phyloP scores from a whole-genome alignment of 2,888 invertebrate genomes.

The Sinelater perroti region DNA sequence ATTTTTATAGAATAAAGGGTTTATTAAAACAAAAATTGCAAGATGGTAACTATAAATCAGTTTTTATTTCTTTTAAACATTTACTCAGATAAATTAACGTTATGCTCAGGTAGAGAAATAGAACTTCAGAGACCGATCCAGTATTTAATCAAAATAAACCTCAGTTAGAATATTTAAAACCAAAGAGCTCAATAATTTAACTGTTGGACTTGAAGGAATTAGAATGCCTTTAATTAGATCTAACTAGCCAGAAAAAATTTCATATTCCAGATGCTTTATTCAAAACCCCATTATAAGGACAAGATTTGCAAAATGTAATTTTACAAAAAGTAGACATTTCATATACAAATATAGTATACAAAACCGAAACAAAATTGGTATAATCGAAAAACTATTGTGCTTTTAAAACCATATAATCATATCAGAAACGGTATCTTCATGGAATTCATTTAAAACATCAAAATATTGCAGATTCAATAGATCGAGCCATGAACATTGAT shows the following conservation, averaged over 20 bases:
- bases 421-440: too few species aligned
- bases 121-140: background rate
- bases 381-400: background rate
- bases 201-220: background rate
- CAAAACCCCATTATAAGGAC: background rate
- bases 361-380: background rate
- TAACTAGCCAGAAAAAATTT: background rate
- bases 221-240: background rate
- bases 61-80: too few species aligned
- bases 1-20: too few species aligned
- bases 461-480: too few species aligned
- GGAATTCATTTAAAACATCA: too few species aligned
- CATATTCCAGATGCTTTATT: background rate
- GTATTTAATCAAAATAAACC: background rate
- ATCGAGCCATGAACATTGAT: too few species aligned
- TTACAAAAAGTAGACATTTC: background rate
- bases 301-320: background rate
- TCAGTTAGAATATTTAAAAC: background rate
- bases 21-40: too few species aligned
- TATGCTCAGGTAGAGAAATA: background rate
- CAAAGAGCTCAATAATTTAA: constrained; percentile 2
- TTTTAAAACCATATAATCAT: constrained; percentile 3
- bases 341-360: constrained; percentile 1
- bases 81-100: too few species aligned
- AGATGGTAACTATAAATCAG: too few species aligned